Evolutionary conservation across 2,797 vertebrate species (phyloP).

Genomic region (Garrulus glandarius): DNA sequence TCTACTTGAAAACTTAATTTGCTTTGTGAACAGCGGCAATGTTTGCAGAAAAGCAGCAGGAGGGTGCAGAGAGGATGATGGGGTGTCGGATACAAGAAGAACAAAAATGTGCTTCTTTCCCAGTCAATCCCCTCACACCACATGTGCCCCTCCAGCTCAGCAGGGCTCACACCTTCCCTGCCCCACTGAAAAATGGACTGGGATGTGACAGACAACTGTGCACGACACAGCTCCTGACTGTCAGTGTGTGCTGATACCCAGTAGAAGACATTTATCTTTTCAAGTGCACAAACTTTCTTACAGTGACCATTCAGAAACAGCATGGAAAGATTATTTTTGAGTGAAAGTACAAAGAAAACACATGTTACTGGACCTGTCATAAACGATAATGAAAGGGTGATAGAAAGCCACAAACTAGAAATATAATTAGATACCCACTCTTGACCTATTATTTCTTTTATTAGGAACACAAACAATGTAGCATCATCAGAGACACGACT

Average conservation of each 20-base stretch:
- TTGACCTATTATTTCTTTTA: background rate
- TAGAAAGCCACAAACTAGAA: background rate
- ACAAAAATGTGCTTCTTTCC: background rate
- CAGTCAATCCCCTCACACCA: background rate
- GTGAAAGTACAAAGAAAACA: background rate
- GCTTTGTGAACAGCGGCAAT: background rate
- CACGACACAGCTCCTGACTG: background rate
- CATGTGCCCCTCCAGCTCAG: background rate
- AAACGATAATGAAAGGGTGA: background rate
- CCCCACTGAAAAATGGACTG: background rate
- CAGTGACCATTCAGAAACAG: background rate
- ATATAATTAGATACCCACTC: background rate
- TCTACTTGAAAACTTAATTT: background rate
- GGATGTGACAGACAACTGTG: background rate
- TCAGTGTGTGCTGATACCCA: background rate
- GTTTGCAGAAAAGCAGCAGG: background rate
- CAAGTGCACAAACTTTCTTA: background rate
- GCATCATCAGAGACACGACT: background rate
- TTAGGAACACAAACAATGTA: background rate
- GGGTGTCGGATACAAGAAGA: background rate
- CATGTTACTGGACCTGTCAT: background rate
- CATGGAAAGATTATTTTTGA: background rate
- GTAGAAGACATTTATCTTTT: background rate
- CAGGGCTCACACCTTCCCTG: background rate
- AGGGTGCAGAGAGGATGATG: background rate